phyloP scores from a whole-genome alignment of 2,113 vertebrate species.

The Ellobius talpinus region DNA sequence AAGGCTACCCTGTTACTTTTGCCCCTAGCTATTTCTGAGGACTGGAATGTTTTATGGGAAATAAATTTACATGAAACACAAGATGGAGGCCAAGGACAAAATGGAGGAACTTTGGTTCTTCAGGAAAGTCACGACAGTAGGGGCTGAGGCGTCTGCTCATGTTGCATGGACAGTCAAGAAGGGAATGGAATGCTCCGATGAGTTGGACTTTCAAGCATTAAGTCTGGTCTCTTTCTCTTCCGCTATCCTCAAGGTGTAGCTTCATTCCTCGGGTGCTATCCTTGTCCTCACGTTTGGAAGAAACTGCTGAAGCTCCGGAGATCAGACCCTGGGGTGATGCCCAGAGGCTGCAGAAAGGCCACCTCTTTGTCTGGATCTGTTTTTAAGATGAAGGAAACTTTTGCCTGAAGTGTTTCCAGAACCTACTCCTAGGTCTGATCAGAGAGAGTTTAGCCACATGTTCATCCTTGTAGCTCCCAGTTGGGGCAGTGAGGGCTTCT shows the following conservation, averaged over 20 bases:
- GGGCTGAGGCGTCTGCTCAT: background rate
- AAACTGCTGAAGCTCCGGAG: constrained; percentile 15
- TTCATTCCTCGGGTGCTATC: background rate
- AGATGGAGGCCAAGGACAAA: no score
- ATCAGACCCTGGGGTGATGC: background rate
- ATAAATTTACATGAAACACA: no score
- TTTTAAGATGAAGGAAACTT: constrained; percentile 27
- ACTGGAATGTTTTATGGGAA: no score
- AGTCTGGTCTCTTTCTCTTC: background rate
- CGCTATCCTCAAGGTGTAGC: background rate
- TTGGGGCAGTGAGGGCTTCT: background rate
- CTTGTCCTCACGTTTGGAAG: background rate
- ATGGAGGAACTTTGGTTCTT: no score
- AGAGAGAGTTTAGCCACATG: background rate
- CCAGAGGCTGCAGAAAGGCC: background rate
- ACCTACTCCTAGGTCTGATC: background rate
- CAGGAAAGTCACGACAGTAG: background rate
- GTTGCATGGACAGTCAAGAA: background rate
- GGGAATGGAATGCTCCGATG: background rate
- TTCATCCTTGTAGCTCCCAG: background rate
- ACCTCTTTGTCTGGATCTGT: background rate
- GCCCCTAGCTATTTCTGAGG: no score
- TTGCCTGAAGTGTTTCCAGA: background rate
- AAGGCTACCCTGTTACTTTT: no score
- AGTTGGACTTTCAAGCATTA: background rate